Conservation (phyloP, 1,140 invertebrate species). For the Pentalonia nigronervosa region DNA sequence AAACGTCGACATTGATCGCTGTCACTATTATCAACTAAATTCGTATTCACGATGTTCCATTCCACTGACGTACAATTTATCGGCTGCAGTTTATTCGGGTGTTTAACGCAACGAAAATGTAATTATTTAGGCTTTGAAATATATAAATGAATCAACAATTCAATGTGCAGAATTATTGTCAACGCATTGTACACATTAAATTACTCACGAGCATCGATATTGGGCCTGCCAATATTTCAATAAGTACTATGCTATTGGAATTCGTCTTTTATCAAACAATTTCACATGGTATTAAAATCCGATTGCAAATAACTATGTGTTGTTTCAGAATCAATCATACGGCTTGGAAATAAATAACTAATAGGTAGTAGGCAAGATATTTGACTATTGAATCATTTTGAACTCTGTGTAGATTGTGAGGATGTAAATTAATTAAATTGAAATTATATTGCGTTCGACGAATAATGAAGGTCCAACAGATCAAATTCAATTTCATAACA, state of each 20-base stretch:
- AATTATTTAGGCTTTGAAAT: background rate
- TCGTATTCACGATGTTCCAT: background rate
- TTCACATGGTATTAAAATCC: background rate
- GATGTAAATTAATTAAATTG: background rate
- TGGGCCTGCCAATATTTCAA: background rate
- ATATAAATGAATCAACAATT: background rate
- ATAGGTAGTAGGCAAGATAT: background rate
- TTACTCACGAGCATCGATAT: background rate
- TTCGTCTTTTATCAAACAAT: background rate
- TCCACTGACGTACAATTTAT: background rate
- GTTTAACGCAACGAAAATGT: background rate
- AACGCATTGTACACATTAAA: too few species aligned
- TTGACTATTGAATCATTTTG: background rate
- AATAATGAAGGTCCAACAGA: background rate
- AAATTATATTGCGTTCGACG: background rate
- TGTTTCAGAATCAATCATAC: background rate
- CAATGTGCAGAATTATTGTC: background rate
- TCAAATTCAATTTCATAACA: background rate
- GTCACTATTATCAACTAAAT: background rate
- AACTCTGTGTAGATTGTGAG: background rate
- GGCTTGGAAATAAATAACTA: background rate
- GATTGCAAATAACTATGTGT: background rate
- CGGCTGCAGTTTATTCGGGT: background rate
- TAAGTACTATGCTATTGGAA: background rate
- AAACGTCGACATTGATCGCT: background rate